Conservation (phyloP, 2,113 vertebrate genomes). For the Zosterops hypoxanthus region DNA sequence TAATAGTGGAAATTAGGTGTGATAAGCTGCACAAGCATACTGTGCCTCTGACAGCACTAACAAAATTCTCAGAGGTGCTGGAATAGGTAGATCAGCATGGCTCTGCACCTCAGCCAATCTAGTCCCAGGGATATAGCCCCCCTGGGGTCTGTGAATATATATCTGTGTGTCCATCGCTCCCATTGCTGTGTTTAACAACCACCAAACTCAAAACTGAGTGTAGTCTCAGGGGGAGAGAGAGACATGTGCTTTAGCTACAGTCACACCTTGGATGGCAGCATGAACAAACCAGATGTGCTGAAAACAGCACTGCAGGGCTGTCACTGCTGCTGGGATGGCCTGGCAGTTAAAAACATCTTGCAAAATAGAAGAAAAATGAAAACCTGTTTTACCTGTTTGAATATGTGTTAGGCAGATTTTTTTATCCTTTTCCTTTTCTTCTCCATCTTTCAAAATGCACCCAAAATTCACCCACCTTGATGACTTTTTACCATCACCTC, state of each 20-base stretch:
- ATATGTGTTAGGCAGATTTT: neutral
- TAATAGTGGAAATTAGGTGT: neutral
- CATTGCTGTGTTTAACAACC: neutral
- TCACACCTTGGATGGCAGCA: neutral
- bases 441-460: neutral
- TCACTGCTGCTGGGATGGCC: neutral
- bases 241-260: neutral
- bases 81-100: neutral
- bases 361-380: neutral
- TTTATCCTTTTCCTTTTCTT: neutral
- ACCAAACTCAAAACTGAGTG: neutral
- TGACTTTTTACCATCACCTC: neutral
- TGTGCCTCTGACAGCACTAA: neutral
- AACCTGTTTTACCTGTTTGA: neutral
- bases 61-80: neutral
- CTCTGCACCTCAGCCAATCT: fast-evolving
- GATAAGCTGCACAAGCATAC: neutral
- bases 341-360: neutral
- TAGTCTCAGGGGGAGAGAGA: neutral
- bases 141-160: neutral
- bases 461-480: neutral
- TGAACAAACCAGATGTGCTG: neutral
- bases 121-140: neutral
- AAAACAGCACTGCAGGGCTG: neutral
- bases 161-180: neutral